A percentile compares a stretch with the other conserved stretches of the same genome.
phyloP scores from a whole-genome alignment of 2,888 invertebrate species.

The Heliconius erato region DNA sequence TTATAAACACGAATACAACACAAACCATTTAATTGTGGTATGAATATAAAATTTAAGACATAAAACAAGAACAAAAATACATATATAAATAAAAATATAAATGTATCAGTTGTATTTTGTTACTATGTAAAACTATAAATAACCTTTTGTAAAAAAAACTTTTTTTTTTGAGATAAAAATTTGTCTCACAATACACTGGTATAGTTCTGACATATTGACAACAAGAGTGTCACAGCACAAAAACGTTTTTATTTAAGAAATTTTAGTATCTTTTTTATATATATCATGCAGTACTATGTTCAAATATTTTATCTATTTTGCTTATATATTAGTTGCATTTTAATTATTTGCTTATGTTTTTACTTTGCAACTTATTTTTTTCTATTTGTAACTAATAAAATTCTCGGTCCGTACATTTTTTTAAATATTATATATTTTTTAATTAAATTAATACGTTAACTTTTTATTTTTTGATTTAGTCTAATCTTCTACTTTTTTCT shows the following conservation, averaged over 20 bases:
- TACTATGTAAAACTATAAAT: neutral
- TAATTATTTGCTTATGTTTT: neutral
- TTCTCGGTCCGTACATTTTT: neutral
- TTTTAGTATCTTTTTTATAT: neutral
- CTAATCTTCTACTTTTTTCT: too few relatives aligned
- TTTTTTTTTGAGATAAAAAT: neutral
- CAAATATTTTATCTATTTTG: neutral
- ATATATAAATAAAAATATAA: too few relatives aligned
- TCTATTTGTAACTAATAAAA: too few relatives aligned
- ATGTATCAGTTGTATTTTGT: neutral
- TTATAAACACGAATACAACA: too few relatives aligned
- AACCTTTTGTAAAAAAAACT: too few relatives aligned
- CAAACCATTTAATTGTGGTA: too few relatives aligned
- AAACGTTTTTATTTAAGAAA: neutral
- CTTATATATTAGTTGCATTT: neutral
- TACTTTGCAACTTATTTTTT: too few relatives aligned
- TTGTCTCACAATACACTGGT: neutral
- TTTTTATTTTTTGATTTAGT: too few relatives aligned
- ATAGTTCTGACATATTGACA: constrained; percentile 6
- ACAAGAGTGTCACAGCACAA: constrained; percentile 1
- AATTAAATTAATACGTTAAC: too few relatives aligned
- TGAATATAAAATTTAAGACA: too few relatives aligned
- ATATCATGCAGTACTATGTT: neutral
- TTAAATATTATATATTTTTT: neutral
- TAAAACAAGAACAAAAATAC: too few relatives aligned